Conservation (phyloP, 2,888 invertebrate genomes). For the Teinopalpus imperialis region DNA sequence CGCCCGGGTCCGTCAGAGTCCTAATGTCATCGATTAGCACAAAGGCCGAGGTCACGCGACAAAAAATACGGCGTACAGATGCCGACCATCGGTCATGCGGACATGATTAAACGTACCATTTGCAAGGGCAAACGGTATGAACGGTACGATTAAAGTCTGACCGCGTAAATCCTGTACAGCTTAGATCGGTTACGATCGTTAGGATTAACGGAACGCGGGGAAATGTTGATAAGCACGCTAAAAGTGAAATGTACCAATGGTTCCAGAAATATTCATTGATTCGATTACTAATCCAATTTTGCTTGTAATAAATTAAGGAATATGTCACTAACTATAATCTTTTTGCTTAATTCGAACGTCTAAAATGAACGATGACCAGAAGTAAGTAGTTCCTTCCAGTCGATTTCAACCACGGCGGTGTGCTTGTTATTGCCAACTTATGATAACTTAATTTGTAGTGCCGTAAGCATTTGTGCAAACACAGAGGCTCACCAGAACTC, state of each 20-base stretch:
- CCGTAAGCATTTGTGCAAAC: no score
- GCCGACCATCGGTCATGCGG: slow-evolving; percentile 52
- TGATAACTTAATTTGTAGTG: no score
- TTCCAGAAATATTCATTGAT: slow-evolving; percentile 7
- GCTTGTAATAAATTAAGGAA: no score
- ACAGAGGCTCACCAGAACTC: no score
- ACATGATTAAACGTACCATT: slow-evolving; percentile 60
- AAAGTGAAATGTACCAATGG: background rate
- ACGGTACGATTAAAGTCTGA: slow-evolving; percentile 18
- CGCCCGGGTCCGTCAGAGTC: slow-evolving; percentile 42
- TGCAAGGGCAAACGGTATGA: slow-evolving; percentile 39
- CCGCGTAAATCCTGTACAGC: slow-evolving; percentile 10
- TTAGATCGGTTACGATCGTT: background rate
- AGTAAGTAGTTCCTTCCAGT: no score
- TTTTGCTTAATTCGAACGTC: no score
- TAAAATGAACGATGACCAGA: no score
- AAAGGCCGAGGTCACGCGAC: slow-evolving; percentile 38
- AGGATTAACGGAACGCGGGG: slow-evolving; percentile 2
- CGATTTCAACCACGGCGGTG: no score
- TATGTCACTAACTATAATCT: no score
- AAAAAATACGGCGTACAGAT: slow-evolving; percentile 49
- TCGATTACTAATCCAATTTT: no score
- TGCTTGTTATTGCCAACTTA: no score
- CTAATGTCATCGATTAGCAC: slow-evolving; percentile 53
- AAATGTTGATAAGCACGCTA: background rate